Conservation (phyloP, 2,797 vertebrate species). For the Diglossa cyanea region DNA sequence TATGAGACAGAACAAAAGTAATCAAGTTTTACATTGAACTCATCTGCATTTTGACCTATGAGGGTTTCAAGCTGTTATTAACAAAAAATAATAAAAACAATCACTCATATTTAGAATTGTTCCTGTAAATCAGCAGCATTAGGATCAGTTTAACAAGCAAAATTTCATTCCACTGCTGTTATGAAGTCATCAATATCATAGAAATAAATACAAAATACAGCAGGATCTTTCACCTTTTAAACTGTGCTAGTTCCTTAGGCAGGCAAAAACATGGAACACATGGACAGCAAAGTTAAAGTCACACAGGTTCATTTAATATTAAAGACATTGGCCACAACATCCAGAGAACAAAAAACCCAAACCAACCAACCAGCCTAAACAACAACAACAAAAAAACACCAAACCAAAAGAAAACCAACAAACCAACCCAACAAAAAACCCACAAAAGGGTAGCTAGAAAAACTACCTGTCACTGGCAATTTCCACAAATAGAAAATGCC, state of each 20-base stretch:
- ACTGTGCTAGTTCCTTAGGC: background rate
- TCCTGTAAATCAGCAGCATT: background rate
- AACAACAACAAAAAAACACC: background rate
- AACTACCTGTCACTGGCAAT: background rate
- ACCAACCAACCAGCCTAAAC: background rate
- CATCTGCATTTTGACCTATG: background rate
- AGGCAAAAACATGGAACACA: background rate
- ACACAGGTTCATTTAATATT: background rate
- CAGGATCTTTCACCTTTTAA: background rate
- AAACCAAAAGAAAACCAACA: background rate
- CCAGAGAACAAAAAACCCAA: background rate
- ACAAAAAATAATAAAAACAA: background rate
- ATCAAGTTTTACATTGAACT: background rate
- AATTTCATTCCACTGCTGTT: background rate
- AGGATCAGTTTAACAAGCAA: background rate
- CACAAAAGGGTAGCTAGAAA: background rate
- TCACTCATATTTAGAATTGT: background rate
- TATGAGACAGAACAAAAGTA: background rate
- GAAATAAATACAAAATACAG: background rate
- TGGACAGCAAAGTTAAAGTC: background rate
- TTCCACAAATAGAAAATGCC: background rate
- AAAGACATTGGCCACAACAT: background rate
- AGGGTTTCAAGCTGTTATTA: background rate
- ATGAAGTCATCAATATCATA: background rate
- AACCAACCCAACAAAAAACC: background rate